These are phyloP conservation scores for Pseudococcus jackbeardsleyi DNA, from an alignment of 2,888 invertebrate genomes.

Conservation along the genomic window DNA sequence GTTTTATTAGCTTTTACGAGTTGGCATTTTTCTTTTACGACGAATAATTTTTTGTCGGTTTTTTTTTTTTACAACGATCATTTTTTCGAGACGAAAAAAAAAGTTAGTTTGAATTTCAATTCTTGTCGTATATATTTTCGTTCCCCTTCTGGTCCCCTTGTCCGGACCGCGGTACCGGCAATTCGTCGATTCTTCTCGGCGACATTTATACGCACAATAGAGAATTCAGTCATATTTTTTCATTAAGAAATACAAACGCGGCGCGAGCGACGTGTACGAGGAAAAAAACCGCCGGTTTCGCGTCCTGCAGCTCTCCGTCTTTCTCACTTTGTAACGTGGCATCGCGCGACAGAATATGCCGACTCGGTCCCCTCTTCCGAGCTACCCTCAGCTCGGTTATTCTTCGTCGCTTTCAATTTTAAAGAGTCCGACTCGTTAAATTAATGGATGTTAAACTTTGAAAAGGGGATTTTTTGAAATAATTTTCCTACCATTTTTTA, in stretches of 20 bases:
- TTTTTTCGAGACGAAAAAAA: slow-evolving; percentile 18
- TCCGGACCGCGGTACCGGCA: neutral
- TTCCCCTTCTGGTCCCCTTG: neutral
- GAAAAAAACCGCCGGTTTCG: neutral
- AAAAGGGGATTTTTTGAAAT: slow-evolving; percentile 22
- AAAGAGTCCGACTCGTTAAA: slow-evolving; percentile 38
- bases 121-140: neutral
- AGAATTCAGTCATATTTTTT: slow-evolving; percentile 37
- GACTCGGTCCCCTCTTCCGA: neutral
- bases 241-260: slow-evolving; percentile 19
- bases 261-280: neutral
- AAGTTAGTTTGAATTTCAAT: slow-evolving; percentile 45
- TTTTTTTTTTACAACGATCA: neutral
- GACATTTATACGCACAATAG: slow-evolving; percentile 23
- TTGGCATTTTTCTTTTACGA: slow-evolving; percentile 39
- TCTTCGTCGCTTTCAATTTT: slow-evolving; percentile 49
- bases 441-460: slow-evolving; percentile 45
- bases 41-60: slow-evolving; percentile 1
- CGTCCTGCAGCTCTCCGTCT: neutral
- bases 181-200: slow-evolving; percentile 12
- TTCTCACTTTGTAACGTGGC: neutral
- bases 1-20: slow-evolving; percentile 45
- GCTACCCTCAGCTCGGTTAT: neutral
- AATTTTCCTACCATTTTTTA: slow-evolving; percentile 43
- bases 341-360: neutral